These are phyloP conservation scores for Xestia xanthographa DNA, from an alignment of 2,888 invertebrate species.

Conservation along the genomic window DNA sequence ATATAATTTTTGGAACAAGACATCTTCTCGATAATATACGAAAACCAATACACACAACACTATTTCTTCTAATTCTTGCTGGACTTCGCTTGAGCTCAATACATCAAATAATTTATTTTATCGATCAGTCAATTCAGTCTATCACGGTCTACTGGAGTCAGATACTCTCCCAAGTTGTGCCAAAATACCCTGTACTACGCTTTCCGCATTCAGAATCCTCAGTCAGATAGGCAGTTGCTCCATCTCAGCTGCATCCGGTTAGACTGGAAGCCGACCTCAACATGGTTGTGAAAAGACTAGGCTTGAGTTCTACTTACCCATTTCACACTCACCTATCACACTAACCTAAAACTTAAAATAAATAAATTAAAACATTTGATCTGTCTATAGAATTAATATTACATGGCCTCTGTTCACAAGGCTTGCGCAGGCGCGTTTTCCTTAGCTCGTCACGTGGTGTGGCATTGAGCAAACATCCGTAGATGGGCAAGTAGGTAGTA, in stretches of 20 bases:
- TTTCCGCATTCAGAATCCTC: no score
- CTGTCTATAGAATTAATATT: conserved; percentile 43
- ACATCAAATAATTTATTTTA: no score
- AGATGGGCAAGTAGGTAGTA: conserved; percentile 51
- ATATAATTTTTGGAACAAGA: no score
- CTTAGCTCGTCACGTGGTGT: conserved; percentile 41
- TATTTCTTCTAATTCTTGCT: no score
- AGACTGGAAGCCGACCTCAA: neutral
- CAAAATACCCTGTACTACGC: no score
- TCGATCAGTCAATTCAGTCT: no score
- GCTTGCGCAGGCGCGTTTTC: conserved; percentile 51
- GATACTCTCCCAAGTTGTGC: no score
- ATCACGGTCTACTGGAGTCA: no score
- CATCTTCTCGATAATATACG: no score
- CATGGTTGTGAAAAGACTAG: neutral
- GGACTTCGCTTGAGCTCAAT: no score
- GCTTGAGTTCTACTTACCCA: neutral
- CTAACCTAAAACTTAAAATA: conserved; percentile 4
- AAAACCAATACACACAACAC: no score
- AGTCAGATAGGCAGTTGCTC: no score
- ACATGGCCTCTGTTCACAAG: conserved; percentile 39
- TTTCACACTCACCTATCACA: neutral
- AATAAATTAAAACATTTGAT: conserved; percentile 16
- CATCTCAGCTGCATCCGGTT: neutral
- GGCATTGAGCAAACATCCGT: neutral